phyloP scores from a whole-genome alignment of 2,888 invertebrate genomes.

The Ganaspis brasiliensis region DNA sequence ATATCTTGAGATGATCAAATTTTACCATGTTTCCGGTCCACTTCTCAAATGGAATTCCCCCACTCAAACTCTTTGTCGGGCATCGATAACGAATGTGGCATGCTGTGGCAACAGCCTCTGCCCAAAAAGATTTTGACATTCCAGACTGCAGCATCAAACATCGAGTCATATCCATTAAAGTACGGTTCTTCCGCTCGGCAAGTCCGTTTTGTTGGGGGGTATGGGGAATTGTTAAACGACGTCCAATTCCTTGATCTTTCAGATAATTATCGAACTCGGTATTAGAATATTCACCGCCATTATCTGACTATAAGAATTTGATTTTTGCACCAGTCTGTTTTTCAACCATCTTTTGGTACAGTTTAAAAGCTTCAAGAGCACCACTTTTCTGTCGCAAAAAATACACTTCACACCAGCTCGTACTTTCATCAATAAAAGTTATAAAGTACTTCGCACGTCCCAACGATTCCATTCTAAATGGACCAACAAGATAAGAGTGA shows the following conservation, averaged over 20 bases:
- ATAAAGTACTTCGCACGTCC: slow-evolving; percentile 34
- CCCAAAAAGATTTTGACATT: slow-evolving; percentile 57
- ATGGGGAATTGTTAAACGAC: slow-evolving; percentile 52
- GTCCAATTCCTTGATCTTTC: slow-evolving; percentile 43
- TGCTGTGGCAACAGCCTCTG: slow-evolving; percentile 45
- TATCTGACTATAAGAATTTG: slow-evolving; percentile 55
- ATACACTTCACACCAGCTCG: slow-evolving; percentile 50
- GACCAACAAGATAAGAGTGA: slow-evolving; percentile 27
- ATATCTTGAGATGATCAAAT: slow-evolving; percentile 32
- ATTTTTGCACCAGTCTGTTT: slow-evolving; percentile 54
- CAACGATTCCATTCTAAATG: slow-evolving; percentile 4
- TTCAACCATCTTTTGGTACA: slow-evolving; percentile 42
- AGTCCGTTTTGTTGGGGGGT: slow-evolving; percentile 69
- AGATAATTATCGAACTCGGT: slow-evolving; percentile 43
- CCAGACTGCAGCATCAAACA: slow-evolving; percentile 64
- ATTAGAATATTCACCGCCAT: slow-evolving; percentile 53
- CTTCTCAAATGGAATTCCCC: slow-evolving; percentile 5
- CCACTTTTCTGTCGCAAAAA: slow-evolving; percentile 49
- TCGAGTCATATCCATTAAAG: slow-evolving; percentile 62
- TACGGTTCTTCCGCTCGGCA: slow-evolving; percentile 68
- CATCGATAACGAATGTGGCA: slow-evolving; percentile 47
- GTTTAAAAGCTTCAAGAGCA: slow-evolving; percentile 47
- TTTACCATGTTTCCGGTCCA: slow-evolving; percentile 37
- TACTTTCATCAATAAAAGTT: slow-evolving; percentile 54
- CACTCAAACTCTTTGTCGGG: slow-evolving; percentile 45